Evolutionary conservation across 2,113 vertebrate genomes (phyloP).

Genomic region (Albula goreensis): DNA sequence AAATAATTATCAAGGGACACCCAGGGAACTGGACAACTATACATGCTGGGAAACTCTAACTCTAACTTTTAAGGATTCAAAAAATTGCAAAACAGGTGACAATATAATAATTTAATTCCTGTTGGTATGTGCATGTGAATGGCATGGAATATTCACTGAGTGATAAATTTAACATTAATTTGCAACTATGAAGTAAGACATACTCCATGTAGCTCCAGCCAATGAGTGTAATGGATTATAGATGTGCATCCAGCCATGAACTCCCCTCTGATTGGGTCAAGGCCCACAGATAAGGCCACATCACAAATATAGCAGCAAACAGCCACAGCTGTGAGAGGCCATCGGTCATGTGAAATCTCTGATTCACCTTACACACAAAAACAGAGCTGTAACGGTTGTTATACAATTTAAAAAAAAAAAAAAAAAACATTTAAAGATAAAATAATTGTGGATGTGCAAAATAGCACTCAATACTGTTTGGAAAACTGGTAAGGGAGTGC

Average conservation of each 20-base stretch:
- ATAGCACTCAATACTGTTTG: slow-evolving; percentile 54
- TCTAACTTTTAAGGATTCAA: background rate
- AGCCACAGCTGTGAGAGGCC: slow-evolving; percentile 43
- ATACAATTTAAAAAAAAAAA: too few species aligned
- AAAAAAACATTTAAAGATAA: background rate
- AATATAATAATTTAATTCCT: background rate
- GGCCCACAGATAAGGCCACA: slow-evolving; percentile 61
- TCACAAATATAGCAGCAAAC: slow-evolving; percentile 47
- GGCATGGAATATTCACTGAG: too few species aligned
- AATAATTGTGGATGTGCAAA: slow-evolving; percentile 39
- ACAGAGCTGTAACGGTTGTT: slow-evolving; percentile 46
- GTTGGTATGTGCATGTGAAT: background rate
- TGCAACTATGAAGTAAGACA: too few species aligned
- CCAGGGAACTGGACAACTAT: background rate
- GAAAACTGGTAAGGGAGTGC: slow-evolving; percentile 39
- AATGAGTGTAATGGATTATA: slow-evolving; percentile 49
- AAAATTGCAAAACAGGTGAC: background rate
- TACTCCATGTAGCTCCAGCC: background rate
- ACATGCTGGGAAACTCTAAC: background rate
- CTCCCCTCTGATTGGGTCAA: slow-evolving; percentile 58
- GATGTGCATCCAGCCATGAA: slow-evolving; percentile 59
- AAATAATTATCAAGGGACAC: background rate
- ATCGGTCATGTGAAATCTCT: slow-evolving; percentile 39
- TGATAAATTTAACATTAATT: background rate
- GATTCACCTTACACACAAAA: slow-evolving; percentile 49